phyloP scores from a whole-genome alignment of 1,140 invertebrate genomes.

The Euglossa dilemma region DNA sequence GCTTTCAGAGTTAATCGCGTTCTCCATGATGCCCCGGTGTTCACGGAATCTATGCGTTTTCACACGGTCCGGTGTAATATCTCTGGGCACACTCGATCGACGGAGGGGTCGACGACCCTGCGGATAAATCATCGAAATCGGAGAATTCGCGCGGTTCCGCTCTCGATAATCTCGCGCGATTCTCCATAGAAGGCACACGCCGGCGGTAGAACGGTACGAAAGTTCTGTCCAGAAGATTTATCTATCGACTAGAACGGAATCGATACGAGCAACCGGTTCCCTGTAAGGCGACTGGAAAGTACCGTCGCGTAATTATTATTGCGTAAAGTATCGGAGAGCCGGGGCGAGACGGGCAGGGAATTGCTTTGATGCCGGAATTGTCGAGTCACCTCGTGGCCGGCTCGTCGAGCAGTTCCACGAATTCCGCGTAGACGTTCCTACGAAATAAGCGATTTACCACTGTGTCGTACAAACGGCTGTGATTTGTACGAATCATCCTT shows the following conservation, averaged over 20 bases:
- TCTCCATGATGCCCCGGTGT: constrained; percentile 38
- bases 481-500: constrained; percentile 44
- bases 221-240: not conserved
- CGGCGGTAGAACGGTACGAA: not conserved
- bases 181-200: not conserved
- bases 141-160: constrained; percentile 15
- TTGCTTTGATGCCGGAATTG: constrained; percentile 10
- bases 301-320: not conserved
- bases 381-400: not conserved
- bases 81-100: constrained; percentile 14
- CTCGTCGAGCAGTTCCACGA: constrained; percentile 8
- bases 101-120: not conserved
- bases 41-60: constrained; percentile 44
- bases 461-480: constrained; percentile 23
- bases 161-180: constrained; percentile 24
- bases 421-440: not conserved
- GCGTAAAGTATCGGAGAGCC: not conserved
- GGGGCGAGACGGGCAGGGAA: not conserved
- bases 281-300: not conserved
- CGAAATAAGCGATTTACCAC: constrained; percentile 30
- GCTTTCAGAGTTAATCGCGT: constrained; percentile 65
- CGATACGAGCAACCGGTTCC: not conserved
- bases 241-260: not conserved
- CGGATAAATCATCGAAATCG: constrained; percentile 40
- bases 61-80: constrained; percentile 34